phyloP scores from a whole-genome alignment of 2,113 vertebrate species.

The Drymodes brunneopygia region DNA sequence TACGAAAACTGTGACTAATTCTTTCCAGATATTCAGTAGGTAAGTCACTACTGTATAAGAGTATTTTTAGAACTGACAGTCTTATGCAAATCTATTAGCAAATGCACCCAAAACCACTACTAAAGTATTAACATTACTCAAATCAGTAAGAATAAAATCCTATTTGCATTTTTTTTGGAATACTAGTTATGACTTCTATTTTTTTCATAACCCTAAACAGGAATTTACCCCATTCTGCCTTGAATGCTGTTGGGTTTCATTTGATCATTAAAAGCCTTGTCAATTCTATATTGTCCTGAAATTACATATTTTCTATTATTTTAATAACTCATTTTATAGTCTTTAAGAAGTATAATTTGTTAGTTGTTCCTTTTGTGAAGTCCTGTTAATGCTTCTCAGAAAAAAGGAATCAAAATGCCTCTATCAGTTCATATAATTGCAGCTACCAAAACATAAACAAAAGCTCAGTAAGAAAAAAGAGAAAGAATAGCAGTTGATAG shows the following conservation, averaged over 20 bases:
- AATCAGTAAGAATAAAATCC: neutral
- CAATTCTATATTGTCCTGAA: neutral
- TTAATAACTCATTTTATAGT: neutral
- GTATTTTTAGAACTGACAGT: neutral
- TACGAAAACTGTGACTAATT: neutral
- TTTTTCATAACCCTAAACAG: neutral
- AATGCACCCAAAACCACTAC: neutral
- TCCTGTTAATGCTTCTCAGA: neutral
- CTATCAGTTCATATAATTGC: neutral
- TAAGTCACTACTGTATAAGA: neutral
- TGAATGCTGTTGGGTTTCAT: neutral
- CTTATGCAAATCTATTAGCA: neutral
- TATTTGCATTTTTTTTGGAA: neutral
- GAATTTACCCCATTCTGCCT: neutral
- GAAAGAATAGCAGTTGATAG: neutral
- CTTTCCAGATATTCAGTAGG: neutral
- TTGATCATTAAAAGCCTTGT: neutral
- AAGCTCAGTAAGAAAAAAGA: neutral
- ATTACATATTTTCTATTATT: neutral
- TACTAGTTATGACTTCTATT: neutral
- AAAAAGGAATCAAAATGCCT: neutral
- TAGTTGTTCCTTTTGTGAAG: neutral
- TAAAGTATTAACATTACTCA: neutral
- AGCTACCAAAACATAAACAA: neutral
- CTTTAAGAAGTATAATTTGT: neutral